Conservation (phyloP, 2,797 vertebrate species). For the Poecilia velifera region DNA sequence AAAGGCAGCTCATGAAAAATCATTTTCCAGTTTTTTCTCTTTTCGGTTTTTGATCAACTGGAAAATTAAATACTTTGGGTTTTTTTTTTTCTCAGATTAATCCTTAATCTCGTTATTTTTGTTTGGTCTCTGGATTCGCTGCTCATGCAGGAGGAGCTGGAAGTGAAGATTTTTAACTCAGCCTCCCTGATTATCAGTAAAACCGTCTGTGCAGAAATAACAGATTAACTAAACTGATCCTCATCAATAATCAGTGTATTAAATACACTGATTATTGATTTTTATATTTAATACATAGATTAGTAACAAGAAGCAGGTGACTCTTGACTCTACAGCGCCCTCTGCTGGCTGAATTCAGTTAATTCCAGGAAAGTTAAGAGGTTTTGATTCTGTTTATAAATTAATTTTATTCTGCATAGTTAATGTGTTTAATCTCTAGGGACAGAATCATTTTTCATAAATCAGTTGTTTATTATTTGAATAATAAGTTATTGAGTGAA, state of each 20-base stretch:
- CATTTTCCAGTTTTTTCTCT: neutral
- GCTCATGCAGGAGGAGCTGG: neutral
- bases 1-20: neutral
- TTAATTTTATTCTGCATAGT: neutral
- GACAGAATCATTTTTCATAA: neutral
- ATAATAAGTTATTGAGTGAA: neutral
- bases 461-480: neutral
- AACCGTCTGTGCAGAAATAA: neutral
- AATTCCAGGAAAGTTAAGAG: neutral
- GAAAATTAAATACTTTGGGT: neutral
- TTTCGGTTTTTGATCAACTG: neutral
- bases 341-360: neutral
- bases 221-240: neutral
- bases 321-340: neutral
- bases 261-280: neutral
- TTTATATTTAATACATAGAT: neutral
- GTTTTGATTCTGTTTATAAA: neutral
- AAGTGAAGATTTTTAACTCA: neutral
- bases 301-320: neutral
- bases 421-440: no score
- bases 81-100: neutral
- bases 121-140: neutral
- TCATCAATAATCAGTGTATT: neutral
- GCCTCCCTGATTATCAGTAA: neutral
- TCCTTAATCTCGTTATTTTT: neutral